Evolutionary conservation across 2,888 invertebrate species (phyloP), one percentile per base, ranked within the genome.

Genomic region (Heteropelma amictum): DNA sequence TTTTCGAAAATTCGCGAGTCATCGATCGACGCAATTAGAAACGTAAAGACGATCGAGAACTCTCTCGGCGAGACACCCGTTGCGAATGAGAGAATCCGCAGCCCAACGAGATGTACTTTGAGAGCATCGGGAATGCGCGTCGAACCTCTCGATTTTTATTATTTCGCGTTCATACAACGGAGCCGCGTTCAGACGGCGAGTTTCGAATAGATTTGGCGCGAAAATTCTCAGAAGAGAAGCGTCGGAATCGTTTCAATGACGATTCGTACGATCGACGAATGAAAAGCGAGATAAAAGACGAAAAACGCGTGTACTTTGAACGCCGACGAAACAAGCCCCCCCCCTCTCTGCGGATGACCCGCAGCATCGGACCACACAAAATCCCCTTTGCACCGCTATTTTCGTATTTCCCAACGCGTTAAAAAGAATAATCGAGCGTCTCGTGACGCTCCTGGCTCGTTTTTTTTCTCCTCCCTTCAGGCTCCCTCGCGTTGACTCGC

Each of bases 391-490:
- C 45, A 51, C 14, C 40, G 58, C 68, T 76, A 76, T 76, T 76
- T 63, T 65, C 23, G 63, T 68, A 56, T 45, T 14, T 21, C 38
- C 51, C 30, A 42, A 19, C 38, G 23, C 56, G 45, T 45, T 76
- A 76, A 76, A 76, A 76, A 76, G 71, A 76, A 71, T 76, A 76
- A 76, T 76, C 63, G n/a, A n/a, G n/a, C n/a, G 56, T 23, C 42
- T 51, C 54, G 28, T 33, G 67, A 63, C 42, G 42, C 28, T 51
- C 40, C n/a, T 14, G 17, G 30, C 60, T 54, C 35, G 47, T 10
- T 40, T 60, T 49, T 33, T 40, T 19, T 63, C n/a, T 1, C 7
- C 17, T 42, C 23, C 17, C 26, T 30, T 8, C 6, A n/a, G 0
- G 14, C 23, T 60, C 30, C 47, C 49, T 23, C 23, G 26, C 47